Evolutionary conservation across 2,797 vertebrate genomes (phyloP).

Genomic region (Xenentodon cancila): DNA sequence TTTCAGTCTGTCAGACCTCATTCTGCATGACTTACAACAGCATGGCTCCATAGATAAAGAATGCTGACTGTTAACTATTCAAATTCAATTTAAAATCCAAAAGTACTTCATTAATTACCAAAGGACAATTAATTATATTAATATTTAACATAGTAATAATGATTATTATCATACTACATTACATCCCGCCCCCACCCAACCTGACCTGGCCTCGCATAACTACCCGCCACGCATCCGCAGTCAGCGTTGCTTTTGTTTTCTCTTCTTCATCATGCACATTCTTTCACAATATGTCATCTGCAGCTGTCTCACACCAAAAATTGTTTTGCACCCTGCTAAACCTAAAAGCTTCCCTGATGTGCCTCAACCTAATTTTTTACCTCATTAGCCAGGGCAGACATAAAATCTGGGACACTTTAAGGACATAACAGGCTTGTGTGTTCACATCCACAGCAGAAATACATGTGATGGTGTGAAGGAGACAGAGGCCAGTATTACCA

Average conservation of each 20-base stretch:
- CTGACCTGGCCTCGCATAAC: neutral
- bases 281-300: constrained; percentile 29
- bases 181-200: no score
- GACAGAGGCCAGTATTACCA: constrained; percentile 20
- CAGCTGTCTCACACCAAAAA: constrained; percentile 45
- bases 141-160: no score
- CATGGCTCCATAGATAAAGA: no score
- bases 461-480: constrained; percentile 12
- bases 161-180: no score
- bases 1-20: no score
- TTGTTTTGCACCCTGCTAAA: constrained; percentile 54
- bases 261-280: neutral
- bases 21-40: no score
- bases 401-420: constrained; percentile 61
- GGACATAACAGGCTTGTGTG: constrained; percentile 59
- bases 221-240: neutral
- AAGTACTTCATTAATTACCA: no score
- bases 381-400: constrained; percentile 67
- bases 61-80: no score
- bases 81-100: no score
- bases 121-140: no score
- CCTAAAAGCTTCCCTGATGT: constrained; percentile 59
- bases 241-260: neutral
- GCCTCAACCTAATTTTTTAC: constrained; percentile 70
- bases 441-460: constrained; percentile 27